These are phyloP conservation scores for Sinocyclocheilus maitianheensis DNA, from an alignment of 2,113 vertebrate species.

Conservation along the genomic window DNA sequence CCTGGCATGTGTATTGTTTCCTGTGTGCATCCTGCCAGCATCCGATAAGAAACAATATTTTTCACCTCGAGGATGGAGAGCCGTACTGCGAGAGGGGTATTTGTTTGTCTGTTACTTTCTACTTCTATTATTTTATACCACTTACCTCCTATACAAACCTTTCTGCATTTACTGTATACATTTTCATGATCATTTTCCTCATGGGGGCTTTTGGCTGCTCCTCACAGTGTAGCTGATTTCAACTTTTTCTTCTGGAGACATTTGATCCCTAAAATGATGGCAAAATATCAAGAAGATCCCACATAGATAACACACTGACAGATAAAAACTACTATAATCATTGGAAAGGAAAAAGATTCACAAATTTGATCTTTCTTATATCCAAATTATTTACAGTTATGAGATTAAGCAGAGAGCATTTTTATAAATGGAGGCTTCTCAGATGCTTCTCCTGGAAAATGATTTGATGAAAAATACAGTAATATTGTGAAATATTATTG, in stretches of 20 bases:
- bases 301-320: too few species aligned
- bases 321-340: too few species aligned
- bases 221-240: too few species aligned
- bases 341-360: too few species aligned
- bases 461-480: background rate
- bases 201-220: too few species aligned
- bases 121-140: background rate
- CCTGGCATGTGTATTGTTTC: constrained; percentile 96
- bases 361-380: too few species aligned
- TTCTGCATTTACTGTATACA: background rate
- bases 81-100: constrained; percentile 96
- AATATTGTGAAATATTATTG: background rate
- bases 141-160: background rate
- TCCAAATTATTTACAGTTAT: background rate
- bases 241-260: too few species aligned
- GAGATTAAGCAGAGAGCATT: too few species aligned
- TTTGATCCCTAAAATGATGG: too few species aligned
- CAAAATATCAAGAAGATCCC: too few species aligned
- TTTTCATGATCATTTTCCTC: too few species aligned
- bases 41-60: constrained; percentile 92
- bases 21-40: constrained; percentile 91
- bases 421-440: background rate
- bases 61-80: constrained; percentile 95
- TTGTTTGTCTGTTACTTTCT: background rate
- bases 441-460: background rate